Evolutionary conservation across 2,797 vertebrate species (phyloP).

Genomic region (Chelmon rostratus): DNA sequence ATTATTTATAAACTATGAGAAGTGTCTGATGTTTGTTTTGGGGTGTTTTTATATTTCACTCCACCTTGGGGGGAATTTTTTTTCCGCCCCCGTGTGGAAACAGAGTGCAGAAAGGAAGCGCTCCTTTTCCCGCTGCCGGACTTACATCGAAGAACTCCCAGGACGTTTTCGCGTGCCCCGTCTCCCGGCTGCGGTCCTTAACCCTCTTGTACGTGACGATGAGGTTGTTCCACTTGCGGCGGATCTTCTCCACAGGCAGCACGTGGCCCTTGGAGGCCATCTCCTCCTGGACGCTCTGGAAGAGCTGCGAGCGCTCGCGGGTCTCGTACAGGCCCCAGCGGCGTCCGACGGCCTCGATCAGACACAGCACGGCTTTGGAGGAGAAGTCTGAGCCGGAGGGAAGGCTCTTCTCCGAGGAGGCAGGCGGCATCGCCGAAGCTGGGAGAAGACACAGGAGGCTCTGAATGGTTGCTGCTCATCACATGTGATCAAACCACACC

Average conservation of each 20-base stretch:
- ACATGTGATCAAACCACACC: too few relatives aligned
- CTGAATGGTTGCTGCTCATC: neutral
- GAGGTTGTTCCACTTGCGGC: slow-evolving; percentile 89
- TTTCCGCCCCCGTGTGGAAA: neutral
- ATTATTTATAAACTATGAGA: neutral
- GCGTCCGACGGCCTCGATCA: slow-evolving; percentile 84
- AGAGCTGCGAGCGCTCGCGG: slow-evolving; percentile 85
- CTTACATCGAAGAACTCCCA: slow-evolving; percentile 89
- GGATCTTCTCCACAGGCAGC: slow-evolving; percentile 85
- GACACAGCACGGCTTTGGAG: slow-evolving; percentile 82
- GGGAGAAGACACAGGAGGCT: slow-evolving; percentile 13
- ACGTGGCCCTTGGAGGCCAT: slow-evolving; percentile 83
- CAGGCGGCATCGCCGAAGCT: slow-evolving; percentile 70
- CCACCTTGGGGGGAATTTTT: too few relatives aligned
- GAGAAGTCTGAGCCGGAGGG: slow-evolving; percentile 81
- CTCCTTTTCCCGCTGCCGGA: neutral
- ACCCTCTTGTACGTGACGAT: slow-evolving; percentile 89
- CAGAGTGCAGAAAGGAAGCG: neutral
- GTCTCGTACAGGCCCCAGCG: slow-evolving; percentile 86
- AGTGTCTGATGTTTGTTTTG: neutral
- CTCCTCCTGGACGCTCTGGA: slow-evolving; percentile 87
- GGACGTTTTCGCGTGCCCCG: slow-evolving; percentile 84
- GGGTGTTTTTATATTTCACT: neutral
- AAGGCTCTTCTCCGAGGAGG: slow-evolving; percentile 73
- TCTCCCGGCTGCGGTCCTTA: slow-evolving; percentile 85